Evolutionary conservation across 2,888 invertebrate genomes (phyloP).

Genomic region (Andrena flavipes): DNA sequence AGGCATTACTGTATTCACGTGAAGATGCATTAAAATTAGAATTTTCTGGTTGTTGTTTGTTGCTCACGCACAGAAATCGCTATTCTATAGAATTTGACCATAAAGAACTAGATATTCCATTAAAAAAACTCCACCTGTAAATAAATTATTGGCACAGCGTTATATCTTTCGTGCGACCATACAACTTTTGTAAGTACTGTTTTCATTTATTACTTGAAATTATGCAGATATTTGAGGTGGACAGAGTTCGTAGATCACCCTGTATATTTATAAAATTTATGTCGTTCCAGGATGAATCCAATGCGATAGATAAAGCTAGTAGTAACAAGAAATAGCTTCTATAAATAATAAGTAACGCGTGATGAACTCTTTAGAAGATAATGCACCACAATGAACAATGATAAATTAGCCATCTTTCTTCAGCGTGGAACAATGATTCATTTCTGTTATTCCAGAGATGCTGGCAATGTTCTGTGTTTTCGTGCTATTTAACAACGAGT

Average conservation of each 20-base stretch:
- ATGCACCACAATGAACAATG: neutral
- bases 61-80: too few species aligned
- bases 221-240: neutral
- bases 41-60: too few species aligned
- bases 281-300: neutral
- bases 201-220: neutral
- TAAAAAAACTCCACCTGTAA: too few species aligned
- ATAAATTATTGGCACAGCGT: too few species aligned
- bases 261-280: neutral
- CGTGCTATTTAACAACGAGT: neutral
- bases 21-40: too few species aligned
- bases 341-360: constrained; percentile 1
- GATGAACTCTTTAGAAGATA: neutral
- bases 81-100: too few species aligned
- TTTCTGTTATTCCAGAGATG: neutral
- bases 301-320: neutral
- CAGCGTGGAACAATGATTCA: neutral
- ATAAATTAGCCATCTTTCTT: neutral
- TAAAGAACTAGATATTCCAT: too few species aligned
- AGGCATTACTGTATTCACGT: too few species aligned
- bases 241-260: neutral
- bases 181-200: too few species aligned
- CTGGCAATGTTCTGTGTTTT: neutral
- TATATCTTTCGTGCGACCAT: too few species aligned
- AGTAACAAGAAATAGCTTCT: constrained; percentile 7